Conservation (phyloP, 2,113 vertebrate species). For the Megaleporinus macrocephalus region DNA sequence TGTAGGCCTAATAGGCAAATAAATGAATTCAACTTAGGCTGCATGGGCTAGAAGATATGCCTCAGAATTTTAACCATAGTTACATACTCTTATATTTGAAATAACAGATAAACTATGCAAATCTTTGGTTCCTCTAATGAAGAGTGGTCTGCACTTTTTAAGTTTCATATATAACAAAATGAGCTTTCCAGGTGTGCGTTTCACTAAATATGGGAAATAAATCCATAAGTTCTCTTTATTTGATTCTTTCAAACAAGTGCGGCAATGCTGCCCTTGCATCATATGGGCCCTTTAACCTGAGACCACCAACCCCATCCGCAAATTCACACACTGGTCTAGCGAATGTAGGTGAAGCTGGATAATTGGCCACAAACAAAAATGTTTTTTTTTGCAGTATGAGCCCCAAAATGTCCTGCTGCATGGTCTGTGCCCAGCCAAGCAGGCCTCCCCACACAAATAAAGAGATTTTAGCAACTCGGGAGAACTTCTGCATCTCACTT, state of each 20-base stretch:
- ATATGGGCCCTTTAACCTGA: not conserved
- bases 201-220: no score
- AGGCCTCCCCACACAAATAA: slow-evolving; percentile 2
- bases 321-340: slow-evolving; percentile 2
- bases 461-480: not conserved
- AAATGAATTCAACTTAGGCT: not conserved
- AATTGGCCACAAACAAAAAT: slow-evolving; percentile 24
- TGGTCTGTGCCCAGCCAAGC: not conserved
- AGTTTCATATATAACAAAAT: no score
- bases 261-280: not conserved
- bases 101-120: no score
- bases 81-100: no score
- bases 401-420: slow-evolving; percentile 5
- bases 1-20: not conserved
- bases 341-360: slow-evolving; percentile 4
- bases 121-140: no score
- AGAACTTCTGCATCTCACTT: not conserved
- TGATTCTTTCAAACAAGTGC: not conserved
- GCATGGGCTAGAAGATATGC: no score
- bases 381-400: not conserved
- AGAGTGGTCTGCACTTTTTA: no score
- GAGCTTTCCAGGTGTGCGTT: no score
- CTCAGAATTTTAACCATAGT: no score
- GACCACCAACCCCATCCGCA: not conserved
- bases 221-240: no score